A percentile compares a stretch with the other conserved stretches of the same genome.
Conservation (phyloP, 1,140 invertebrate genomes). For the Drosophila suzukii region DNA sequence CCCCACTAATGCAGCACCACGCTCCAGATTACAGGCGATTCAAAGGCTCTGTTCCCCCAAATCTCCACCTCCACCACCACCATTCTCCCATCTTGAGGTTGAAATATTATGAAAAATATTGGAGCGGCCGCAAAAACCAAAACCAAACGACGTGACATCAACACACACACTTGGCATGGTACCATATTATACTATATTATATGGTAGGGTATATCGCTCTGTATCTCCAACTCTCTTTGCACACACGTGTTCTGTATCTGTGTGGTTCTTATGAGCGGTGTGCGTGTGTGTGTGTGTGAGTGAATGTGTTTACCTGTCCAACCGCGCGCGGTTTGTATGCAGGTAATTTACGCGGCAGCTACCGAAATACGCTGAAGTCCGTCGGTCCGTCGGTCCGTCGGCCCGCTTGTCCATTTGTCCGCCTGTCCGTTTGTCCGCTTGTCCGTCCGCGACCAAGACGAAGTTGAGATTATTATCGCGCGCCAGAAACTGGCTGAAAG, state of each 20-base stretch:
- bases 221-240: slow-evolving; percentile 27
- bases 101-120: slow-evolving; percentile 55
- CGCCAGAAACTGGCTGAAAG: slow-evolving; percentile 76
- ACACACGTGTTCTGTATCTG: slow-evolving; percentile 27
- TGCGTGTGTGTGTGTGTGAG: slow-evolving; percentile 5
- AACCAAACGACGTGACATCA: slow-evolving; percentile 76
- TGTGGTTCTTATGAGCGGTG: slow-evolving; percentile 25
- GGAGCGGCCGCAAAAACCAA: slow-evolving; percentile 57
- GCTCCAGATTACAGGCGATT: slow-evolving; percentile 51
- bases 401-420: slow-evolving; percentile 14
- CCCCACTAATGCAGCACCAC: slow-evolving; percentile 45
- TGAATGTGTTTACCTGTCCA: slow-evolving; percentile 68
- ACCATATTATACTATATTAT: slow-evolving; percentile 14
- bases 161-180: slow-evolving; percentile 31
- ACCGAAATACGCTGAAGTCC: slow-evolving; percentile 81
- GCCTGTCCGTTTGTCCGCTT: slow-evolving; percentile 5
- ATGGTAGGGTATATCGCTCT: slow-evolving; percentile 12
- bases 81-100: slow-evolving; percentile 1
- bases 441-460: slow-evolving; percentile 50
- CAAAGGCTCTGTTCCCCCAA: slow-evolving; percentile 6
- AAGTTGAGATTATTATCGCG: slow-evolving; percentile 81
- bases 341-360: slow-evolving; percentile 84
- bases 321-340: slow-evolving; percentile 70
- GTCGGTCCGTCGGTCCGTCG: slow-evolving; percentile 13
- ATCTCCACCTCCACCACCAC: slow-evolving; percentile 16